phyloP scores from a whole-genome alignment of 1,140 invertebrate genomes.

The Drosophila azteca region DNA sequence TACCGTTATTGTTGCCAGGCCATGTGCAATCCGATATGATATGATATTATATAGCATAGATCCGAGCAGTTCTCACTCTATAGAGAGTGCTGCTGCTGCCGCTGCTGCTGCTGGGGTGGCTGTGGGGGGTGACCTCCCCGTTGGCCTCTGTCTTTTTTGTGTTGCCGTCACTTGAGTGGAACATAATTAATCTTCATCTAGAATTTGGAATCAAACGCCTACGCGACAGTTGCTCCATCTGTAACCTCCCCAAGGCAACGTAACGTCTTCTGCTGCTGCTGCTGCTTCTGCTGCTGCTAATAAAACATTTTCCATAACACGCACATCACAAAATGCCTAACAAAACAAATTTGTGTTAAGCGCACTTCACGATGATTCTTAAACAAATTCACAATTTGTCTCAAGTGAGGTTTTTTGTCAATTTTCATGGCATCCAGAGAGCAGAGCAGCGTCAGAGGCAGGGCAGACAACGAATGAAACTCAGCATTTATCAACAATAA shows the following conservation, averaged over 20 bases:
- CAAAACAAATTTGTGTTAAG: slow-evolving; percentile 69
- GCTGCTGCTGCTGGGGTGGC: too few species aligned
- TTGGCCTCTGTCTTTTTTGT: slow-evolving; percentile 32
- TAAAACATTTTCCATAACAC: slow-evolving; percentile 47
- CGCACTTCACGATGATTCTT: slow-evolving; percentile 62
- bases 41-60: slow-evolving; percentile 6
- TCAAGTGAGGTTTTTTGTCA: slow-evolving; percentile 65
- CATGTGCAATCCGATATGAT: slow-evolving; percentile 37
- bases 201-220: slow-evolving; percentile 64
- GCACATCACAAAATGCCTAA: slow-evolving; percentile 6
- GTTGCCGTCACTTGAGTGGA: slow-evolving; percentile 42
- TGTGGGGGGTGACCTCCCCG: slow-evolving; percentile 48
- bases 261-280: slow-evolving; percentile 11
- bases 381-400: slow-evolving; percentile 80
- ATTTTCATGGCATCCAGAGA: slow-evolving; percentile 61
- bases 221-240: slow-evolving; percentile 35
- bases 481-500: slow-evolving; percentile 74
- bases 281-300: slow-evolving; percentile 9
- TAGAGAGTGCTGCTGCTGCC: neutral
- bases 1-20: slow-evolving; percentile 9
- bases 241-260: slow-evolving; percentile 20
- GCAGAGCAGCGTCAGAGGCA: slow-evolving; percentile 29
- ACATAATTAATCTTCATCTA: slow-evolving; percentile 77
- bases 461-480: slow-evolving; percentile 56
- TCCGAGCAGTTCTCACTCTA: slow-evolving; percentile 13